Conservation (phyloP, 2,888 invertebrate species). For the Hypena proboscidalis region DNA sequence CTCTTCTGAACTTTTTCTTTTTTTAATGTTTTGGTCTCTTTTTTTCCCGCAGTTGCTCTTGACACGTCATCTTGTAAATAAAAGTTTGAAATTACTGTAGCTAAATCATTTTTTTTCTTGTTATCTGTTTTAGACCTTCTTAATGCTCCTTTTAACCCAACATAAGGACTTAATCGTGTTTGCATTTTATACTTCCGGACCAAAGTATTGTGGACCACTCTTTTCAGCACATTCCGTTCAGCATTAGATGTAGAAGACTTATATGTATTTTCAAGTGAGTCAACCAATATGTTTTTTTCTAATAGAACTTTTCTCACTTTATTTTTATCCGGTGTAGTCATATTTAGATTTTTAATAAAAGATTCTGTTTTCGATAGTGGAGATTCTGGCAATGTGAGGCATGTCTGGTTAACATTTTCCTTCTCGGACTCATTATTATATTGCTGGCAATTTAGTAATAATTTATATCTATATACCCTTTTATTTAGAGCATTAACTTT, state of each 20-base stretch:
- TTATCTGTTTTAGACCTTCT: too few species aligned
- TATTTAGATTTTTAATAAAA: neutral
- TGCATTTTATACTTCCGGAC: conserved; percentile 6
- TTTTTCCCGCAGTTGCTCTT: conserved; percentile 8
- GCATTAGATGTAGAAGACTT: too few species aligned
- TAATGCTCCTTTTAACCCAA: conserved; percentile 11
- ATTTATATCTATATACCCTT: conserved; percentile 11
- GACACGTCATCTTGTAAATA: conserved; percentile 3
- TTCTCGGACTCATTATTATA: conserved; percentile 1
- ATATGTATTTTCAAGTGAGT: neutral
- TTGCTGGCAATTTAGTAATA: conserved; percentile 6
- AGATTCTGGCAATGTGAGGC: conserved; percentile 1
- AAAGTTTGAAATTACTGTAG: too few species aligned
- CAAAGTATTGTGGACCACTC: neutral
- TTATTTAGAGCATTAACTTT: conserved; percentile 9
- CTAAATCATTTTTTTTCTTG: too few species aligned
- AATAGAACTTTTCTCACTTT: conserved; percentile 6
- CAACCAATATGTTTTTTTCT: conserved; percentile 7
- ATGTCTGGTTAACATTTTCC: conserved; percentile 7
- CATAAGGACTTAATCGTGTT: conserved; percentile 1
- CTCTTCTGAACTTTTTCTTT: conserved; percentile 8
- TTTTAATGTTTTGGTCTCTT: conserved; percentile 6
- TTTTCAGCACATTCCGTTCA: conserved; percentile 7
- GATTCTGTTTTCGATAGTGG: conserved; percentile 4
- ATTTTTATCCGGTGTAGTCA: conserved; percentile 2